Conservation (phyloP, 1,140 invertebrate genomes). For the Calycopis cecrops region DNA sequence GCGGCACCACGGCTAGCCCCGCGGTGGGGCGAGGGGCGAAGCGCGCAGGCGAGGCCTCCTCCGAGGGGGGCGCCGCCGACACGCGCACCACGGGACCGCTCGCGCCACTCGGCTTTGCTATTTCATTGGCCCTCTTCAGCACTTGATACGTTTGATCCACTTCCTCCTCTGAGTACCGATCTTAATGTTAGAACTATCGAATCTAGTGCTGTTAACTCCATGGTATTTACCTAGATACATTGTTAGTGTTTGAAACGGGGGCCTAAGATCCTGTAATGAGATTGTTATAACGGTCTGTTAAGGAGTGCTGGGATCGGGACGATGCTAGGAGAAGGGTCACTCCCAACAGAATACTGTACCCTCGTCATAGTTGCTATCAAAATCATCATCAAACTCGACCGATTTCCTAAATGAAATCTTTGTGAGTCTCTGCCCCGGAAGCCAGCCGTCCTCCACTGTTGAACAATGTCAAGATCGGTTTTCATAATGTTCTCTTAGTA, state of each 20-base stretch:
- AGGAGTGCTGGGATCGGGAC: neutral
- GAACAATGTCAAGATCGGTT: slow-evolving; percentile 54
- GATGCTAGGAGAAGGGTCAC: slow-evolving; percentile 41
- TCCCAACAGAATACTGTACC: slow-evolving; percentile 61
- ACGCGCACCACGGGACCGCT: slow-evolving; percentile 67
- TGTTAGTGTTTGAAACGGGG: slow-evolving; percentile 8
- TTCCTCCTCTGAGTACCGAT: slow-evolving; percentile 77
- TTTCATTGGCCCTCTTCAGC: slow-evolving; percentile 93
- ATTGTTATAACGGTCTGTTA: slow-evolving; percentile 15
- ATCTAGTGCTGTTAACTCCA: slow-evolving; percentile 9
- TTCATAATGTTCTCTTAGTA: slow-evolving; percentile 36
- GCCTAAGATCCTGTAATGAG: slow-evolving; percentile 15
- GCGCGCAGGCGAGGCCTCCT: slow-evolving; percentile 57
- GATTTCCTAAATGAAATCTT: slow-evolving; percentile 71
- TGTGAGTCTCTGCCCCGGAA: slow-evolving; percentile 71
- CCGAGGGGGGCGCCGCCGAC: slow-evolving; percentile 63
- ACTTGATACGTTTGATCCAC: slow-evolving; percentile 95
- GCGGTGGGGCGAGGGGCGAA: slow-evolving; percentile 53
- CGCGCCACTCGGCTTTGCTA: slow-evolving; percentile 76
- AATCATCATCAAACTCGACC: slow-evolving; percentile 72
- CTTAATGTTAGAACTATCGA: slow-evolving; percentile 49
- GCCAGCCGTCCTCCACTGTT: slow-evolving; percentile 67
- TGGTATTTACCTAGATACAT: slow-evolving; percentile 1
- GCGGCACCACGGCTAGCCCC: slow-evolving; percentile 65
- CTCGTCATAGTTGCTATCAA: slow-evolving; percentile 67